These are phyloP conservation scores for Panthera tigris DNA, from an alignment of 2,113 vertebrate species.

Conservation along the genomic window DNA sequence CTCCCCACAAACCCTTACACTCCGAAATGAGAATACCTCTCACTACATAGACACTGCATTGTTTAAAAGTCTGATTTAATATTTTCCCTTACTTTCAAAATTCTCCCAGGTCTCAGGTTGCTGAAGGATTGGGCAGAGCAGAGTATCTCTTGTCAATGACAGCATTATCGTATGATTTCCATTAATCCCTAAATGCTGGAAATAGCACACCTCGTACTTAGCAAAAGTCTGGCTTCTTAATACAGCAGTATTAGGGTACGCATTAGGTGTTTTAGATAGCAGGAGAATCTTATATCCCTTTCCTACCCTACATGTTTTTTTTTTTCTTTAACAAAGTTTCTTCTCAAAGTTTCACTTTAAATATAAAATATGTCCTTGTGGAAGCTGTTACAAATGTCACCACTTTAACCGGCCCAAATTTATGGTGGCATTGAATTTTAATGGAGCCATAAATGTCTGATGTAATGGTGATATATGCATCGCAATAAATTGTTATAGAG, in stretches of 20 bases:
- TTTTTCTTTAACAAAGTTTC: constrained; percentile 83
- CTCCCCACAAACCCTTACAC: neutral
- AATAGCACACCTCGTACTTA: constrained; percentile 53
- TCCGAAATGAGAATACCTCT: constrained; percentile 20
- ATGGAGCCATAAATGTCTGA: constrained; percentile 88
- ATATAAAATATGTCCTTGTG: constrained; percentile 89
- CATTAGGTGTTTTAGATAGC: constrained; percentile 22
- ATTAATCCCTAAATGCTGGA: constrained; percentile 54
- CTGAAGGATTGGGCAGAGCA: neutral
- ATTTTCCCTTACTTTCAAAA: constrained; percentile 50
- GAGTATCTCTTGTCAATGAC: constrained; percentile 1
- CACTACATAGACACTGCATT: neutral
- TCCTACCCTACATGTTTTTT: constrained; percentile 59
- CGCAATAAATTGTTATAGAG: constrained; percentile 86
- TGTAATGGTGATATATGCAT: constrained; percentile 88
- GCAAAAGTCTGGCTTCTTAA: constrained; percentile 43
- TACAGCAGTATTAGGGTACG: neutral
- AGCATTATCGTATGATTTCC: constrained; percentile 42
- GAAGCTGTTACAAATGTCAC: constrained; percentile 89
- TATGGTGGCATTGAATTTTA: constrained; percentile 89
- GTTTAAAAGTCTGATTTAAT: constrained; percentile 16
- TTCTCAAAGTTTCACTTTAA: constrained; percentile 88
- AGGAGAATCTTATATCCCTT: constrained; percentile 37
- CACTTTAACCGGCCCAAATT: constrained; percentile 87
- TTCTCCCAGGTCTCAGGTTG: constrained; percentile 21